Percentiles rank a stretch among this genome's conserved stretches.
phyloP scores from a whole-genome alignment of 2,888 invertebrate genomes.

The Argyresthia albistria region DNA sequence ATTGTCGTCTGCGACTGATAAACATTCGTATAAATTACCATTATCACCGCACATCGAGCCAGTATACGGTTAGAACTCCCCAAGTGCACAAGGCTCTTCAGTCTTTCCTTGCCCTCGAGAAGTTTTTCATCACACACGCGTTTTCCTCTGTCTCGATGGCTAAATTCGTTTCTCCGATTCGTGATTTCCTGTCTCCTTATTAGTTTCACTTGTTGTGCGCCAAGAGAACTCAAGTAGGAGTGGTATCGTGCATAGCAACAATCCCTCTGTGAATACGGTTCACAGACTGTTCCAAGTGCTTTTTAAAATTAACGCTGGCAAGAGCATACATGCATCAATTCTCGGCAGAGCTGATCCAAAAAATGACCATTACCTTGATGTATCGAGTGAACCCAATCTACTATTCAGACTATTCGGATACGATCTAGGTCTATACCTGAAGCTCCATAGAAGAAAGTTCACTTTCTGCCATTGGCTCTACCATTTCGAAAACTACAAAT shows the following conservation, averaged over 20 bases:
- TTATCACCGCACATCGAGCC: constrained; percentile 21
- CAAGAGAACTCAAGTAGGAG: neutral
- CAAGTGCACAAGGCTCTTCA: constrained; percentile 20
- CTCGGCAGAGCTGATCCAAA: constrained; percentile 49
- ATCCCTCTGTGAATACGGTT: constrained; percentile 6
- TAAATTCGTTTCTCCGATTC: constrained; percentile 41
- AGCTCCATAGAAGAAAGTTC: constrained; percentile 26
- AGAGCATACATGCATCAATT: constrained; percentile 58
- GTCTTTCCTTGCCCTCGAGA: constrained; percentile 7
- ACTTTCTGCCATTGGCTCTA: constrained; percentile 58
- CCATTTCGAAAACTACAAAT: constrained; percentile 63
- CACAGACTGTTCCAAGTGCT: constrained; percentile 11
- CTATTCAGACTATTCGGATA: constrained; percentile 79
- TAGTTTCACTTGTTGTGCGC: constrained; percentile 20
- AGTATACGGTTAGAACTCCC: constrained; percentile 22
- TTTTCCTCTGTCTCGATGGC: constrained; percentile 40
- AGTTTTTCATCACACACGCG: neutral
- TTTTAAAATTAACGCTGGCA: constrained; percentile 40
- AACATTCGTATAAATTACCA: constrained; percentile 46
- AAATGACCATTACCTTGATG: constrained; percentile 62
- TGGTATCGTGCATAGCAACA: constrained; percentile 20
- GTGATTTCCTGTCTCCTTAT: constrained; percentile 56
- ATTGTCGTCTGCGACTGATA: constrained; percentile 43
- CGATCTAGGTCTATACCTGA: constrained; percentile 54
- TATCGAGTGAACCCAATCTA: constrained; percentile 77